Base-by-base conservation (phyloP, 1,140 invertebrate genomes). In the Dendrolimus punctatus region DNA sequence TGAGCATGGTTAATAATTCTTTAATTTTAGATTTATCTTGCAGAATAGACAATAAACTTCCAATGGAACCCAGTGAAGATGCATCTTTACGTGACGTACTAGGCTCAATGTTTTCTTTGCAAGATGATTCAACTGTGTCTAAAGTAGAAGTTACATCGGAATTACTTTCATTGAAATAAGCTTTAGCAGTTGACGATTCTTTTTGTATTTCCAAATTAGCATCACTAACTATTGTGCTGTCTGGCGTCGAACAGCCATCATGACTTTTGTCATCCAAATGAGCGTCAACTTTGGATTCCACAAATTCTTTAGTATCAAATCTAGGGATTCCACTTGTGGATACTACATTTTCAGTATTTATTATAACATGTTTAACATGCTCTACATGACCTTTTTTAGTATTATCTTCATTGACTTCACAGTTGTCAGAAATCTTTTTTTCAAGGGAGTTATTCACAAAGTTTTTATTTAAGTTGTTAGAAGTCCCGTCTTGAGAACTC, bases 21-120 rank as follows among this genome's bases (percentile, higher is more conserved):
- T 81, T 76, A 51, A 82, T 80, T 73, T 80, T 85, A 41, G 70
- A 68, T 65, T 82, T 85, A 61, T 85, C 71, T 69, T 85, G 66
- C 54, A 87, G 71, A 43, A 87, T 72, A 42, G 79, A 76, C 38
- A 85, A 54, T 41, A 87, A 59, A 53, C 65, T 84, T 5, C 68
- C 73, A 39, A 85, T 64, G 8, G 71, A 67, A 50, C 74, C 68
- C 8, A 66, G 58, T 36, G 64, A 36, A 6, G 63, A 46, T 39
- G 39, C 45, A 46, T 42, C 53, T 7, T 71, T 57, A 55, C 48
- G 44, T 9, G 64, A 62, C 41, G 63, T 57, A 58, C 8, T 52
- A 40, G 53, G 7, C 36, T 62, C 57, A 44, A 43, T 6, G 48
- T 36, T 42, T 46, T 68, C 57, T 59, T 68, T 73, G 23, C n/a